A percentile compares a stretch with the other conserved stretches of the same genome.
Evolutionary conservation across 2,888 invertebrate genomes (phyloP).

Genomic region (Drosophila kanekoi): DNA sequence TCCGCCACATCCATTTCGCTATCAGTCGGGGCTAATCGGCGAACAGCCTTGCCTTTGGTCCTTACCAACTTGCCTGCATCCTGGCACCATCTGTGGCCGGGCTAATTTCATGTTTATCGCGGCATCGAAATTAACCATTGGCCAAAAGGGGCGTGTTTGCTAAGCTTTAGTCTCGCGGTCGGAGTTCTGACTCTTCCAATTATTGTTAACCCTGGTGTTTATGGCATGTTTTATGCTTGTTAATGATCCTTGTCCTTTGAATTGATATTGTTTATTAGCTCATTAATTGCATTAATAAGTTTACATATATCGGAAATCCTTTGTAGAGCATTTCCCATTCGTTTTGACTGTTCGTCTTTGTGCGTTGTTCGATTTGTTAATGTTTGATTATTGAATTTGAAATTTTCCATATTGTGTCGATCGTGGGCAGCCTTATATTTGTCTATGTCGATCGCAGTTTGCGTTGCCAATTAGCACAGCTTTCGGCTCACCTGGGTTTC

Average conservation of each 20-base stretch:
- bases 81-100: conserved; percentile 33
- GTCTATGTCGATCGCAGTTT: conserved; percentile 44
- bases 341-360: not conserved
- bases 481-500: conserved; percentile 38
- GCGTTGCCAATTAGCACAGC: conserved; percentile 63
- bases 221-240: conserved; percentile 34
- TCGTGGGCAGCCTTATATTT: conserved; percentile 31
- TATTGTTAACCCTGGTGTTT: conserved; percentile 35
- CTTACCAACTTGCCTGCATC: conserved; percentile 20
- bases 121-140: conserved; percentile 67
- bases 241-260: not conserved
- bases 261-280: not conserved
- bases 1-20: conserved; percentile 38
- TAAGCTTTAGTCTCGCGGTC: conserved; percentile 61
- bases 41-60: conserved; percentile 42
- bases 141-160: conserved; percentile 56
- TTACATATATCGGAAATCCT: too few species aligned
- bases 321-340: conserved; percentile 26
- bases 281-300: too few species aligned
- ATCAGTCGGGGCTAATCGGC: conserved; percentile 53
- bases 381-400: conserved; percentile 56
- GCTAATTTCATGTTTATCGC: conserved; percentile 59
- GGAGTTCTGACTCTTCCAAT: conserved; percentile 37
- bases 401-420: conserved; percentile 70
- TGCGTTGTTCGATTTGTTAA: conserved; percentile 40